Evolutionary conservation across 2,797 vertebrate genomes (phyloP).

Genomic region (Brachyrhaphis roseni): DNA sequence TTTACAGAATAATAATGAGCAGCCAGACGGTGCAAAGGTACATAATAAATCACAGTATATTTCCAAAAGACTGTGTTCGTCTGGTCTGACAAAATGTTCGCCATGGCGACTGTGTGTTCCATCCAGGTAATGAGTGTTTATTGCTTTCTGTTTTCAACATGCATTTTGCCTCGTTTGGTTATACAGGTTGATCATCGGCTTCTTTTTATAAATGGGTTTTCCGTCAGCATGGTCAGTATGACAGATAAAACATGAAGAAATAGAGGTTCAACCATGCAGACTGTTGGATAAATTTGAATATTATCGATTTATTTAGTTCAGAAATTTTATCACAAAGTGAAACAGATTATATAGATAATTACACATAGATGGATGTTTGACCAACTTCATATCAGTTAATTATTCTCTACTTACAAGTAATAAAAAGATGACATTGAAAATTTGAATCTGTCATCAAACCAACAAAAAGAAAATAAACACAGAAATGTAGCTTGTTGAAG

Average conservation of each 20-base stretch:
- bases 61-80: background rate
- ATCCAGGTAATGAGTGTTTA: background rate
- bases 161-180: background rate
- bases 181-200: background rate
- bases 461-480: too few species aligned
- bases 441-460: background rate
- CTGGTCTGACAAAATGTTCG: background rate
- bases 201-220: background rate
- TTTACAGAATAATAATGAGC: conserved; percentile 2
- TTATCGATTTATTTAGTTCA: background rate
- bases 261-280: background rate
- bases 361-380: background rate
- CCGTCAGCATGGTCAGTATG: background rate
- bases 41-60: background rate
- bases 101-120: background rate
- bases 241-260: background rate
- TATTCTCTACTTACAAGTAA: background rate
- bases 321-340: background rate
- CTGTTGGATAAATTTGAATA: background rate
- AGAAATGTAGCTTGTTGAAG: background rate
- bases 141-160: too few species aligned
- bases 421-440: background rate
- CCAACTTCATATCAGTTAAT: background rate
- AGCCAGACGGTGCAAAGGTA: background rate
- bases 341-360: background rate